phyloP scores from a whole-genome alignment of 2,113 vertebrate species.

The Ploceus nigricollis region DNA sequence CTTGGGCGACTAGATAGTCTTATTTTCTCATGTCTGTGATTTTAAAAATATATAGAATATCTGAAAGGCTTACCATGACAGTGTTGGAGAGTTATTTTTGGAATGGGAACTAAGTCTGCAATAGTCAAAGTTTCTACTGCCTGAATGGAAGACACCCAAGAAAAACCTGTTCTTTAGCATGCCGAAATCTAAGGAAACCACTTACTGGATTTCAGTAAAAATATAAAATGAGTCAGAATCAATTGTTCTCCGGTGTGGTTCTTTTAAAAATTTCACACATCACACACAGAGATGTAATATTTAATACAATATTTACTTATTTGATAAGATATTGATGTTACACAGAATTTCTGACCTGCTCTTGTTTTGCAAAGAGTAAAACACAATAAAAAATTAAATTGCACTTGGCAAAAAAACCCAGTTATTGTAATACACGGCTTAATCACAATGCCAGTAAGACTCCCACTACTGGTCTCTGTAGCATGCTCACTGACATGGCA shows the following conservation, averaged over 20 bases:
- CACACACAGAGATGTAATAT: fast-evolving
- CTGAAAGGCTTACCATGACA: fast-evolving
- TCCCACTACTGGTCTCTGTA: fast-evolving
- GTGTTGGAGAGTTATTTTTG: neutral
- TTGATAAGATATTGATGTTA: neutral
- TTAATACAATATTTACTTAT: neutral
- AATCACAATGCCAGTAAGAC: neutral
- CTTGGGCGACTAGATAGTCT: neutral
- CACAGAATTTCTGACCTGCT: neutral
- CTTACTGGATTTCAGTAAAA: neutral
- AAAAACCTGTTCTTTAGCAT: neutral
- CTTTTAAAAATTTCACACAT: neutral
- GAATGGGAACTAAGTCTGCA: neutral
- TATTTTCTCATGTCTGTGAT: neutral
- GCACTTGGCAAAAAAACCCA: neutral
- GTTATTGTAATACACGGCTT: neutral
- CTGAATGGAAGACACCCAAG: neutral
- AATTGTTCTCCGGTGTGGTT: neutral
- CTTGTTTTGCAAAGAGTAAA: neutral
- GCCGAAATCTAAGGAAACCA: neutral
- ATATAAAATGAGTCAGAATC: neutral
- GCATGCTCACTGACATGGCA: neutral
- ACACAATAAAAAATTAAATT: neutral
- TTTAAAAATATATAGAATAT: neutral
- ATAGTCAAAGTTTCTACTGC: neutral